Base-by-base conservation (phyloP, 2,113 vertebrate species). In the Dicaeum eximium region DNA sequence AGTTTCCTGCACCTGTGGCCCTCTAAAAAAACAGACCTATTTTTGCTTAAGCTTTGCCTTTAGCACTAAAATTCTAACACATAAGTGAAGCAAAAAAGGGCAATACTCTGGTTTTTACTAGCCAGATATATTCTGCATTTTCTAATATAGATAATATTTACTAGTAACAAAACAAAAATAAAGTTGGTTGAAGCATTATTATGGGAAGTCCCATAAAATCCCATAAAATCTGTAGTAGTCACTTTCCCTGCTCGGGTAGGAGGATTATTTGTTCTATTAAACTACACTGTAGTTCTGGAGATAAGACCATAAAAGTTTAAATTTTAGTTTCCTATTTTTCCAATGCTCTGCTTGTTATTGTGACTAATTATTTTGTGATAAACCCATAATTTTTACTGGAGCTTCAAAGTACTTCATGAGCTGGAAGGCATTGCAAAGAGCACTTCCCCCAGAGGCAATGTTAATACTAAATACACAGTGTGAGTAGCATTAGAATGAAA, bases 361-460 rank as follows among this genome's bases (percentile, higher is more conserved):
- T 37, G 64, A 74, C 20, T 70, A 93, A 95, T 84, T 90, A 83
- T 86, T 89, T 89, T 92, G 47, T 88, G 66, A 73, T 37, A 74
- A 94, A 51, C 2, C 10, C 48, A 16, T 66, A 73, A 73, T 87
- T 93, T 93, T 94, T 92, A 70, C 37, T 77, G 90, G 75, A 48
- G 11, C 71, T 90, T 95, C 66, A 25, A 62, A 93, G 53, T 48
- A 20, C 27, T 92, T 87, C 45, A 38, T 53, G 45, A 81, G 60
- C 62, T 65, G 25, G 35, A 85, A 90, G 66, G 10, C 53, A n/a
- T 37, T 80, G 47, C 28, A 83, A 33, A 60, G 30, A 84, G 40
- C 66, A 58, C 12, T 27, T 88, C 10, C 27, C 61, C 80, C 58
- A 57, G 70, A 85, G 66, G 38, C 57, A 77, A 45, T 47, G 27